Conservation (phyloP, 1,140 invertebrate genomes). For the Gryllus bimaculatus region DNA sequence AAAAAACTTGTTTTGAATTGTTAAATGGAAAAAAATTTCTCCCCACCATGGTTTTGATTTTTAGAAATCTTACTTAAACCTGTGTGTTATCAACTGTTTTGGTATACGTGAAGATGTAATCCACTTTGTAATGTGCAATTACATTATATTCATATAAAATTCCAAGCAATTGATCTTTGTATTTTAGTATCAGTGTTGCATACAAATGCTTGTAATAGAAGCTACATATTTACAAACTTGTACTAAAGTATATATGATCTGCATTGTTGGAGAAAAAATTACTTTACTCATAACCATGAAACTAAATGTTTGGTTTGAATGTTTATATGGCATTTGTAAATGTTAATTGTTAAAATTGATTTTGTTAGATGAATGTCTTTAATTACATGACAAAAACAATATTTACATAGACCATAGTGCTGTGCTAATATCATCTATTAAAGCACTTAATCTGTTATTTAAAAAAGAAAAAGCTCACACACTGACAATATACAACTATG, state of each 20-base stretch:
- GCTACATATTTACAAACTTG: neutral
- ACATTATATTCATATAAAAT: neutral
- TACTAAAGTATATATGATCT: neutral
- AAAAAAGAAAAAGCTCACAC: neutral
- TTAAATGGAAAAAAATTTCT: neutral
- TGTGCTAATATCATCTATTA: neutral
- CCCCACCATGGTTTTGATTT: neutral
- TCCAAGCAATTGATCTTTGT: neutral
- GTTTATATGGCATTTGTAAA: neutral
- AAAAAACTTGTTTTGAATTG: no score
- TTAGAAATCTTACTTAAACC: neutral
- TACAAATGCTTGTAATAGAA: neutral
- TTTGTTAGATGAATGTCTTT: conserved; percentile 2
- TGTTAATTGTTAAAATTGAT: neutral
- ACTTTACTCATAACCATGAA: neutral
- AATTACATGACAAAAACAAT: neutral
- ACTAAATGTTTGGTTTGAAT: neutral
- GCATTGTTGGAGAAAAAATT: neutral
- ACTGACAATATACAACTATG: neutral
- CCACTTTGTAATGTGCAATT: neutral
- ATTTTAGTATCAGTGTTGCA: conserved; percentile 5
- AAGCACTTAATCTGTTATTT: neutral
- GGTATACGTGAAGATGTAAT: neutral
- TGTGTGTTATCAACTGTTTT: neutral
- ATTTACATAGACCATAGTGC: neutral